Base-by-base conservation (phyloP, 2,888 invertebrate species). In the Morpho achilles region DNA sequence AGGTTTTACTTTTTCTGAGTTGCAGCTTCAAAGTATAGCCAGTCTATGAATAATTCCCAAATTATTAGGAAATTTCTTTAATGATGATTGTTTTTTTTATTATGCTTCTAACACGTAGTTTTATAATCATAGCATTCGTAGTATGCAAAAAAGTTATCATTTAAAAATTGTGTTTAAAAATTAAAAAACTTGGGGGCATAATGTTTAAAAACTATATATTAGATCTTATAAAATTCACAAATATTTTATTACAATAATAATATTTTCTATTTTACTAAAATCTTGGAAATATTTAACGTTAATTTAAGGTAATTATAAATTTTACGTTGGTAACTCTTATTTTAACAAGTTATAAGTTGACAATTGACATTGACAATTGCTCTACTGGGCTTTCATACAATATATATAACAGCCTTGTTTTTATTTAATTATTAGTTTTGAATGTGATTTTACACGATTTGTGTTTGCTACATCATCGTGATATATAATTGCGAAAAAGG, bases 341-440 rank as follows among this genome's bases (percentile, higher is more conserved):
- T 6, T 8, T 54, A 41, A 48, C 32, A 48, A 7, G 23, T 10
- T 41, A n/a, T 2, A 22, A 7, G 7, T 42, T 43, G 48, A 42
- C 45, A 45, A 32, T 8, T 46, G 46, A 53, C 46, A 53, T 7
- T 45, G 45, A 40, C 49, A 49, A n/a, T 46, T 42, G 46, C 16
- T 9, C 2, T 32, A 32, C 9, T 10, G 44, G 53, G 44, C 51
- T 32, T 43, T 16, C 9, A 8, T 4, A 16, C 39, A 16, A 5
- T 8, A 8, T 57, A 49, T 50, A 53, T 53, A 58, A 53, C 53
- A 54, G 41, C 32, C 53, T 58, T 16, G 4, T 32, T 53, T 46
- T 46, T 40, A 54, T 43, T 59, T n/a, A 39, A 46, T 9, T 32
- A 40, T 51, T n/a, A 51, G 50, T 55, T 59, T 51, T 43, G 8